Base-by-base conservation (phyloP, 1,140 invertebrate genomes). In the Cotesia glomerata region DNA sequence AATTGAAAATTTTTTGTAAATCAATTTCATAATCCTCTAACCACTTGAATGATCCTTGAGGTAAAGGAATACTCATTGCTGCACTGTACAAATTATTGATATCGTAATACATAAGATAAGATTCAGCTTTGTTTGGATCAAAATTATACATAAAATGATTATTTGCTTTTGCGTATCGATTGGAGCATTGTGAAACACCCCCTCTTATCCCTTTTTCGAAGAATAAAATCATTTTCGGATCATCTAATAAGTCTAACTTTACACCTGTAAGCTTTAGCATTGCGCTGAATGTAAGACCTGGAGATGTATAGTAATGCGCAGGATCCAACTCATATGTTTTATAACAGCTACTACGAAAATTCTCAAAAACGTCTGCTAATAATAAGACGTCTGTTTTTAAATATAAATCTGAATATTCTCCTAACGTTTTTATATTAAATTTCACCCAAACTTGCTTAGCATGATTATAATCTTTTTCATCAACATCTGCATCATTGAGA, bases 351-450 rank as follows among this genome's bases (percentile, higher is more conserved):
- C 76, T 66, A 65, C 83, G 36, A 75, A 87, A 88, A 78, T 87
- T 85, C 82, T 88, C 85, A 79, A 88, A 88, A 16, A 89, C 76
- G 79, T 89, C 86, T 5, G 79, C 81, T 3, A 70, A 13, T n/a
- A 86, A 54, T 39, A 86, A 67, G 26, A 26, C 26, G 1, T 26
- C 26, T 26, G 26, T 26, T 26, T 26, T 26, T 26, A 26, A 26
- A 26, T 26, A 2, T 26, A 26, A 26, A 26, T 26, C 26, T 2
- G 26, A 26, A 26, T 26, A 26, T 26, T 26, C 1, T 26, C 26
- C 26, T 26, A 26, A 26, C 26, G 26, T 26, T 26, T 26, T 26
- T 26, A 26, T 26, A 26, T 26, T 2, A 26, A 26, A 26, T 26
- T 26, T 26, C 26, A 26, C 26, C 26, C 1, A 26, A 26, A 26